Conservation (phyloP, 1,140 invertebrate genomes). For the Cotesia chilonis region DNA sequence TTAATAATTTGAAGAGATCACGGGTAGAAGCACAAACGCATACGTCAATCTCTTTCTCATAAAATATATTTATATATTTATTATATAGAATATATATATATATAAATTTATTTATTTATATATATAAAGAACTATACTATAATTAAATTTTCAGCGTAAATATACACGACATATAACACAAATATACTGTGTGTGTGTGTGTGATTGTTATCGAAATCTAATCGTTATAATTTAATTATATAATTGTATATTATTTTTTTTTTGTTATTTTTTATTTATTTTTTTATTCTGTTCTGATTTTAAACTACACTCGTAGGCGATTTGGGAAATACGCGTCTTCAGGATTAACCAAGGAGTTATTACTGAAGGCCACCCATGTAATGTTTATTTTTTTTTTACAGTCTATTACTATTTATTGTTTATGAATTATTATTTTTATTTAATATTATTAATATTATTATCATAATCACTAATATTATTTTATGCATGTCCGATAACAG, state of each 20-base stretch:
- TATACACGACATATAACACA: conserved; percentile 20
- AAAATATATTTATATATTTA: conserved; percentile 2
- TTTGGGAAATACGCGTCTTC: conserved; percentile 44
- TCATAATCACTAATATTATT: conserved; percentile 3
- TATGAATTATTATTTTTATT: too few relatives aligned
- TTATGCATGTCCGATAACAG: conserved; percentile 62
- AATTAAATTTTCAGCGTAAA: not conserved
- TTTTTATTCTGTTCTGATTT: conserved; percentile 2
- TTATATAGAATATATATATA: not conserved
- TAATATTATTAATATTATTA: too few relatives aligned
- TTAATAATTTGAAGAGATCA: too few relatives aligned
- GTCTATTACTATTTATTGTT: conserved; percentile 51
- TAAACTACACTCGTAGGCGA: conserved; percentile 21
- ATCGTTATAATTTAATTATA: too few relatives aligned
- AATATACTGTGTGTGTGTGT: conserved; percentile 6
- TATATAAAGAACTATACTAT: conserved; percentile 28
- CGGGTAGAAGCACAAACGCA: conserved; percentile 4
- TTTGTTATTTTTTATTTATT: too few relatives aligned
- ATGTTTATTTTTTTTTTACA: conserved; percentile 52
- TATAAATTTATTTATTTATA: not conserved
- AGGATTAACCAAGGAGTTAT: conserved; percentile 60
- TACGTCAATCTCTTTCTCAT: conserved; percentile 10
- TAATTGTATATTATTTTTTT: conserved; percentile 24
- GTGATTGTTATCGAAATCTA: conserved; percentile 13
- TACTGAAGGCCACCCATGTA: conserved; percentile 61